Evolutionary conservation across 2,888 invertebrate species (phyloP), one percentile per base, ranked within the genome.

Genomic region (Galeopsomyia nigrocyanea): DNA sequence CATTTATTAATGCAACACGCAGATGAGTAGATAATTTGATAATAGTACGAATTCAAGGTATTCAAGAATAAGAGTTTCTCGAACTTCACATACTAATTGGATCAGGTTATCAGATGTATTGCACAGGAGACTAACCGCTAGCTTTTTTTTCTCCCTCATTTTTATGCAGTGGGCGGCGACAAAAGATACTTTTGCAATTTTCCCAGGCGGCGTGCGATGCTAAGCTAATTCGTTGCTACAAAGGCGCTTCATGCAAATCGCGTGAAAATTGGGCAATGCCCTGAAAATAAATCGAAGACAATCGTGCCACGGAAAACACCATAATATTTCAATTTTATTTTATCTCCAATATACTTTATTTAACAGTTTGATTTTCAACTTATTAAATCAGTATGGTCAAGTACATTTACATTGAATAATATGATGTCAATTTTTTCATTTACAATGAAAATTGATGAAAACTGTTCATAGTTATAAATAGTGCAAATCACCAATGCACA

Each of bases 181-280:
- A 82, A 82, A 81, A 84, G 84, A 83, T 78, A 78, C 78, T 83
- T 82, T 82, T 81, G 83, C 80, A 82, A 85, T 81, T 81, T 84
- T 85, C 84, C 82, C 85, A 83, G 80, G 82, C 78, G 74, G 26
- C 68, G 68, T 68, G 74, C 61, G 68, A 69, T 62, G 55, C 16
- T 17, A 14, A 66, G 64, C 69, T 70, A 70, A 70, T 71, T 71
- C 66, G 21, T 9, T 51, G 19, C 31, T 55, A 71, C 65, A 71
- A 71, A 65, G 65, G 65, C 26, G 60, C 64, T 73, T 73, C 72
- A 75, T 76, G 74, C 71, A 75, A 77, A 76, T 79, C 73, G 64
- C 73, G 73, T 50, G 73, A 76, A 77, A 78, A 78, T 79, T 77
- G 55, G 68, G 76, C 73, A 78, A 77, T 47, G 50, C 68, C 74